A percentile compares a stretch with the other conserved stretches of the same genome.
phyloP scores from a whole-genome alignment of 1,140 invertebrate genomes.

The Lasioglossum albipes region DNA sequence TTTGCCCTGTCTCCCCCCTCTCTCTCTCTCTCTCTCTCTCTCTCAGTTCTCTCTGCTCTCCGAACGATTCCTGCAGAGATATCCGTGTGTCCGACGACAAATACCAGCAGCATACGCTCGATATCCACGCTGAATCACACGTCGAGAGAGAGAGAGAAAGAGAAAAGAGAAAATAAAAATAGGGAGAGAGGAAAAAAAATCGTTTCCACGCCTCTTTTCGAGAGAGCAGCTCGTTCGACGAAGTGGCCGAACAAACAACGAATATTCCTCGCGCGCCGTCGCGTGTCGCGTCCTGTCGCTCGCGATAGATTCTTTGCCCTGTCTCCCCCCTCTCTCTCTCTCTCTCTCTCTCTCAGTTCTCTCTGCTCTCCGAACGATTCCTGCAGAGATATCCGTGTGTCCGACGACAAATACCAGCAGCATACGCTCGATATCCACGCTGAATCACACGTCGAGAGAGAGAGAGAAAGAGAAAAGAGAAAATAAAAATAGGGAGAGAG shows the following conservation, averaged over 20 bases:
- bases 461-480: background rate
- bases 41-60: background rate
- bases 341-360: too few relatives aligned
- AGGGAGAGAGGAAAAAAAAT: too few relatives aligned
- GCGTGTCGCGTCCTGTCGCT: too few relatives aligned
- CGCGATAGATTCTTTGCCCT: too few relatives aligned
- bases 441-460: background rate
- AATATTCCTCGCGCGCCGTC: too few relatives aligned
- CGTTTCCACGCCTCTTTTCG: too few relatives aligned
- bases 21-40: too few relatives aligned
- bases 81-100: background rate
- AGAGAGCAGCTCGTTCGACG: too few relatives aligned
- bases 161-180: too few relatives aligned
- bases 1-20: too few relatives aligned
- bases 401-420: background rate
- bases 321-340: too few relatives aligned
- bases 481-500: too few relatives aligned
- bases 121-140: conserved; percentile 1
- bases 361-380: background rate
- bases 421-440: background rate
- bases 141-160: background rate
- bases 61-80: background rate
- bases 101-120: background rate
- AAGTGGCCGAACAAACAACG: conserved; percentile 25
- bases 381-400: conserved; percentile 4